Evolutionary conservation across 37 sponge, comb jelly and placozoan species (phyloP), one percentile per base, ranked within the genome.

Genomic region (Agelas oroides): DNA sequence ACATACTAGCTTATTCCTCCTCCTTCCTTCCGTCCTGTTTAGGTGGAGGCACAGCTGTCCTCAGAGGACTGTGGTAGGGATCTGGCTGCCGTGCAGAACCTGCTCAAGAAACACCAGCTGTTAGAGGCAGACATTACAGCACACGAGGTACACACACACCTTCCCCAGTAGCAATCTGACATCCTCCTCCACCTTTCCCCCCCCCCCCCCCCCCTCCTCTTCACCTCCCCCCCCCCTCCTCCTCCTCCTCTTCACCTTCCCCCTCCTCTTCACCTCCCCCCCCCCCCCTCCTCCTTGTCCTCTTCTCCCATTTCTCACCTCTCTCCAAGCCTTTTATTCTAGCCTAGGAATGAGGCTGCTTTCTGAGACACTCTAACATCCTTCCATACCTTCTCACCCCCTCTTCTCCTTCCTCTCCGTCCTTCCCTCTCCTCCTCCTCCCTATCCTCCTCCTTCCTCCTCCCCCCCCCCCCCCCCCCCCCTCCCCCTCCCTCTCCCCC

Each of bases 71-170:
- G 25, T 67, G 96, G 96, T 0, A 86, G 63, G 30, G 99, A 96
- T 53, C 59, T 98, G 59, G 86, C 84, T n/a, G 82, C 88, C 5
- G 96, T 98, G 57, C 87, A 94, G 78, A 89, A 82, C 55, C 60
- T 96, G n/a, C 56, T 89, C 21, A 98, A 98, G 89, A 94, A 94
- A 36, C 99, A 98, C 36, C 86, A 86, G 53, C 70, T 86, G 31
- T 36, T 90, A 21, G 96, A 94, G 76, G 85, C 76, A 8, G 96
- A 96, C 36, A 85, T 98, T 46, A 53, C 64, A 36, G 92, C 96
- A 1, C 96, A 96, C 35, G 90, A 94, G 87, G 95, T 94, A 18
- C 8, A 24, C n/a, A 73, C 13, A 31, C 77, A 62, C 30, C 70
- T 33, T 5, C 1, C 31, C 15, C 52, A 12, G 46, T 8, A 46